Evolutionary conservation across 2,797 vertebrate species (phyloP), one percentile per base, ranked within the genome.

Genomic region (Spondyliosoma cantharus): DNA sequence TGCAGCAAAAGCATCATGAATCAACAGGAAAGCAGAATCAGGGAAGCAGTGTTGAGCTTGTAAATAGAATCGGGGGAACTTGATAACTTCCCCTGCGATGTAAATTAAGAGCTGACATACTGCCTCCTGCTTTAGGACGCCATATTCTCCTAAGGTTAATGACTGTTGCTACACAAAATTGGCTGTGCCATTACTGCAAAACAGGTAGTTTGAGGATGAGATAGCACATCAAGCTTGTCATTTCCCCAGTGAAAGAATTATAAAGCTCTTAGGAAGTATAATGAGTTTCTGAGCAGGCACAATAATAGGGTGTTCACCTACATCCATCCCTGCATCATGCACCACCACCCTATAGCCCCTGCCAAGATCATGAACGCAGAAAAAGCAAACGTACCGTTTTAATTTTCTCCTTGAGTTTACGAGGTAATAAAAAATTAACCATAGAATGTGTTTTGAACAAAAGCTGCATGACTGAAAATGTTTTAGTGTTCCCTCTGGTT

Each of bases 71-170:
- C 48, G 13, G n/a, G 45, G 68, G 78, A 46, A 64, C 60, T 49
- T 68, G 69, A 84, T 62, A 64, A 78, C 65, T 65, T 81, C 13
- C 29, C 63, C 76, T 54, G 70, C 17, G 22, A 77, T 81, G 82
- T 80, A 82, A 92, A 92, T 88, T 27, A 86, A 59, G 66, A 78
- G 80, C 50, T 24, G 63, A 84, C 73, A 52, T 48, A 57, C 58
- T 50, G 20, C 42, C 29, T 73, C 74, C 81, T 57, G 66, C 68
- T 24, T 42, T 7, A 8, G 19, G 70, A 59, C 6, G 62, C 20
- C 48, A 57, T 16, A 58, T 80, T 80, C 76, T 54, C 42, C 50
- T 3, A 19, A 88, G 89, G 80, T 90, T 92, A 90, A 91, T 90
- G 79, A 81, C 62, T 37, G 48, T 45, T 22, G 75, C 58, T 29